Percentiles rank a stretch among this genome's conserved stretches.
These are phyloP conservation scores for Lindbergichthys nudifrons DNA, from an alignment of 2,797 vertebrate species.

Conservation along the genomic window DNA sequence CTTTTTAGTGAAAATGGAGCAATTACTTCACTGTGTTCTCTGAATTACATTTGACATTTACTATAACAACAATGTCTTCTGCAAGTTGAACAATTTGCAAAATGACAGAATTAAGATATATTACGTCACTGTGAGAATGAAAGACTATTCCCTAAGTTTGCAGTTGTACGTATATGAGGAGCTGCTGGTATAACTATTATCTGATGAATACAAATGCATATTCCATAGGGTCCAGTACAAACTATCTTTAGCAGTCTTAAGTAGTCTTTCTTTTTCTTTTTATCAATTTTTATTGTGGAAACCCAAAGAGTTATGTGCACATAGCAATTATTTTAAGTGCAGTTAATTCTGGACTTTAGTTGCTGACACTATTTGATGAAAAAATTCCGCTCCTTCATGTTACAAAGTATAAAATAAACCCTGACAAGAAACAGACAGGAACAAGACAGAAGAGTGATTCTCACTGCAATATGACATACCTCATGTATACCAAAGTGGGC, in stretches of 20 bases:
- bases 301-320: not conserved
- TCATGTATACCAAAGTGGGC: constrained; percentile 99
- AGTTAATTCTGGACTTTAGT: not conserved
- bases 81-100: no score
- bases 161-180: not conserved
- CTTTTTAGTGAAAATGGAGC: no score
- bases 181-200: not conserved
- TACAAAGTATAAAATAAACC: not conserved
- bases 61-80: no score
- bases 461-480: constrained; percentile 76
- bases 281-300: not conserved
- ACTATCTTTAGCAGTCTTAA: not conserved
- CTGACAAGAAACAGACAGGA: not conserved
- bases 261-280: no score
- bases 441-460: not conserved
- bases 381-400: not conserved
- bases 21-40: not conserved
- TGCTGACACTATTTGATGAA: not conserved
- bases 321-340: no score
- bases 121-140: no score
- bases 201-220: not conserved
- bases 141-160: no score
- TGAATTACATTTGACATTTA: not conserved
- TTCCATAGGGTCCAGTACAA: not conserved
- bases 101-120: no score